Conservation (phyloP, 2,797 vertebrate species). For the Phrynocephalus forsythii region DNA sequence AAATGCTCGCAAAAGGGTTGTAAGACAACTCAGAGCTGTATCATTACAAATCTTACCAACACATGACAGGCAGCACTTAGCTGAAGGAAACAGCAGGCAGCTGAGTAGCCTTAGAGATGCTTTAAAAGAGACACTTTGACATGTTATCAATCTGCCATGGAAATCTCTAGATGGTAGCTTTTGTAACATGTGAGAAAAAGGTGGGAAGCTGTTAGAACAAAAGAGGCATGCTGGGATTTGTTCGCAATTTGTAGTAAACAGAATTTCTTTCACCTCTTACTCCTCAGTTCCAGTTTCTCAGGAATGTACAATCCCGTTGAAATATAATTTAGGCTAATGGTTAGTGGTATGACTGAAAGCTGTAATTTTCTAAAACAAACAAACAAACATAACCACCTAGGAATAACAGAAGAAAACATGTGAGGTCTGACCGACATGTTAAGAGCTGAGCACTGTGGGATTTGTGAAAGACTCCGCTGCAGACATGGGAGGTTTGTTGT, state of each 20-base stretch:
- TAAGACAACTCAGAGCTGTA: slow-evolving; percentile 11
- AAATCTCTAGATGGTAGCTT: slow-evolving; percentile 72
- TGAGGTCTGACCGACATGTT: slow-evolving; percentile 41
- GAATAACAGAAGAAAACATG: not conserved
- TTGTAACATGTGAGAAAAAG: slow-evolving; percentile 55
- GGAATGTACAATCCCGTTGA: slow-evolving; percentile 45
- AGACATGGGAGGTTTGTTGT: not conserved
- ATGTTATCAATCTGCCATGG: slow-evolving; percentile 45
- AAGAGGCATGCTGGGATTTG: slow-evolving; percentile 67
- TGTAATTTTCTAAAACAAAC: slow-evolving; percentile 51
- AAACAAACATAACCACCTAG: not conserved
- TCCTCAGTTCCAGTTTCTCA: slow-evolving; percentile 28
- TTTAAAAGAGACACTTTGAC: slow-evolving; percentile 59
- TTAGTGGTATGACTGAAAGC: slow-evolving; percentile 59
- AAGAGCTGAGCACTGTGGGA: slow-evolving; percentile 60
- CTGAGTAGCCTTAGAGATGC: slow-evolving; percentile 40
- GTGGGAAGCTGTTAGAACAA: slow-evolving; percentile 47
- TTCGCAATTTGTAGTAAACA: slow-evolving; percentile 58
- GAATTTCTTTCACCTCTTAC: slow-evolving; percentile 47
- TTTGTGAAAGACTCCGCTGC: not conserved
- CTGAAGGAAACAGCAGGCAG: slow-evolving; percentile 48
- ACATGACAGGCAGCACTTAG: slow-evolving; percentile 42
- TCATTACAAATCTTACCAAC: slow-evolving; percentile 6
- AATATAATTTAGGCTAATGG: slow-evolving; percentile 68
- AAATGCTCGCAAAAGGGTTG: not conserved